A percentile compares a stretch with the other conserved stretches of the same genome.
These are phyloP conservation scores for Canis aureus DNA, from an alignment of 2,113 vertebrate genomes.

Conservation along the genomic window DNA sequence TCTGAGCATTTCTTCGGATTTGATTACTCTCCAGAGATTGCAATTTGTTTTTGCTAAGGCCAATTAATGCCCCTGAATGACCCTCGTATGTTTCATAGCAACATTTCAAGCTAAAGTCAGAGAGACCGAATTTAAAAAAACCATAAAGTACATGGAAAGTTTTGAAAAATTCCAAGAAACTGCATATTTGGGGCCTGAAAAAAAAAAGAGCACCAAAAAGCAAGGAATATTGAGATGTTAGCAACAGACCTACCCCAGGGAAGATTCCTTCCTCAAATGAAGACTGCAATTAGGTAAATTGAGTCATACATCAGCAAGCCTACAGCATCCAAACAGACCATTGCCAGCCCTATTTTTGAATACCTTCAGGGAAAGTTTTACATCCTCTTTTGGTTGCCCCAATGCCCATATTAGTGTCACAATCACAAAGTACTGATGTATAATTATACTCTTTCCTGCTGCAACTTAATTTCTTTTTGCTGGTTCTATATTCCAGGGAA, in stretches of 20 bases:
- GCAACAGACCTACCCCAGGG: background rate
- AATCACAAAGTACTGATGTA: constrained; percentile 46
- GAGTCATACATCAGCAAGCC: background rate
- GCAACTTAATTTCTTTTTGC: constrained; percentile 58
- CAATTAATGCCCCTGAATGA: constrained; percentile 66
- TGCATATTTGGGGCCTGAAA: background rate
- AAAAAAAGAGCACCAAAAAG: constrained; percentile 36
- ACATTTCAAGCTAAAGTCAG: constrained; percentile 68
- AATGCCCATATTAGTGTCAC: background rate
- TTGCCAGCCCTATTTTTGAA: constrained; percentile 13
- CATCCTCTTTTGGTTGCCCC: background rate
- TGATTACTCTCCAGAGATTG: constrained; percentile 33
- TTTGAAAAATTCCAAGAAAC: constrained; percentile 61
- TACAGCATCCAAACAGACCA: background rate
- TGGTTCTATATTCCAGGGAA: constrained; percentile 46
- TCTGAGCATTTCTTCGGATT: constrained; percentile 61
- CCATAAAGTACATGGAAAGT: constrained; percentile 50
- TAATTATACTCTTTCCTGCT: constrained; percentile 59
- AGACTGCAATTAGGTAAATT: constrained; percentile 35
- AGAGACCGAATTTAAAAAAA: constrained; percentile 58
- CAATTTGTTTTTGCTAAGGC: constrained; percentile 60
- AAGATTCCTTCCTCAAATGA: constrained; percentile 56
- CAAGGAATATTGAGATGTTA: constrained; percentile 16
- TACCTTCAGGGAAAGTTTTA: constrained; percentile 50
- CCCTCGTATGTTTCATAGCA: constrained; percentile 55